Evolutionary conservation across 2,113 vertebrate species (phyloP).

Genomic region (Sylvietta virens): DNA sequence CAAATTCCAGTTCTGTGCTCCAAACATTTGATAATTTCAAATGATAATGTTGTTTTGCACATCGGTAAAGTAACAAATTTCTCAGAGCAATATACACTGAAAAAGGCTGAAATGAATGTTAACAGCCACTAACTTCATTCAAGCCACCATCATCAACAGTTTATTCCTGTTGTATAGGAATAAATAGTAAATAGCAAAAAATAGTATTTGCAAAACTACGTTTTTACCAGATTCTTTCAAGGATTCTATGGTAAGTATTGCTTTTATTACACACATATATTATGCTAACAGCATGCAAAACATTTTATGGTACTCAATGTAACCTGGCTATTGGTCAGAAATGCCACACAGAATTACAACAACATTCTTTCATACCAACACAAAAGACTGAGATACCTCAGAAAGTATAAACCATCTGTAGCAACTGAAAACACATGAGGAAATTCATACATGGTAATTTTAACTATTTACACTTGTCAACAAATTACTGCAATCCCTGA

Average conservation of each 20-base stretch:
- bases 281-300: not conserved
- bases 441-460: not conserved
- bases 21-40: not conserved
- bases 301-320: rapidly evolving
- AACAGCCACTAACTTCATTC: not conserved
- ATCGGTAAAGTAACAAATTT: not conserved
- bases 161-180: too few relatives aligned
- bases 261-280: not conserved
- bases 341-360: not conserved
- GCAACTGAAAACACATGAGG: not conserved
- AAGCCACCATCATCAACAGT: not conserved
- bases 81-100: not conserved
- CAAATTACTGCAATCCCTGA: not conserved
- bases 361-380: not conserved
- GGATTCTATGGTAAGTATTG: not conserved
- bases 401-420: not conserved
- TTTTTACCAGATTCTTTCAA: not conserved
- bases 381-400: not conserved
- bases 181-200: not conserved
- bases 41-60: not conserved
- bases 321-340: not conserved
- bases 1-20: not conserved
- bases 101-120: not conserved
- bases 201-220: rapidly evolving
- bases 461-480: not conserved